phyloP scores from a whole-genome alignment of 2,797 vertebrate genomes.

The Macropus fuliginosus region DNA sequence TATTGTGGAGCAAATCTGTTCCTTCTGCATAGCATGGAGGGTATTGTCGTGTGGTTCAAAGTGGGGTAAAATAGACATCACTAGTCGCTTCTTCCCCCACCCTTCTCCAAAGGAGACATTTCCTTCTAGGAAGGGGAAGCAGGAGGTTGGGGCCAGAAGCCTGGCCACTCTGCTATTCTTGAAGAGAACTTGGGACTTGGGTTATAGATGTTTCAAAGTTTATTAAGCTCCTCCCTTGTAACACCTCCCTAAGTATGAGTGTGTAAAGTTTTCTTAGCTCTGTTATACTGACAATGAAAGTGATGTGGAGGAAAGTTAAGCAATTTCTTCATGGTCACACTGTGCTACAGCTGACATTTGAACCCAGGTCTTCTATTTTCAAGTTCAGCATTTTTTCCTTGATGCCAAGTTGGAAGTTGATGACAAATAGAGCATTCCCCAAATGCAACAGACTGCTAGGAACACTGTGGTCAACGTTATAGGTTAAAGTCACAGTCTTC shows the following conservation, averaged over 20 bases:
- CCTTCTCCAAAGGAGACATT: background rate
- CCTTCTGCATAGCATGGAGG: background rate
- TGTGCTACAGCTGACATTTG: background rate
- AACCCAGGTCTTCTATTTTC: background rate
- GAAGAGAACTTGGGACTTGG: background rate
- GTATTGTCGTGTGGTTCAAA: background rate
- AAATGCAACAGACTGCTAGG: background rate
- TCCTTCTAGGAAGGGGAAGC: too few species aligned
- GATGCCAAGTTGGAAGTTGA: background rate
- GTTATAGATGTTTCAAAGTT: background rate
- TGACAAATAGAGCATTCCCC: background rate
- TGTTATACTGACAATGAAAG: background rate
- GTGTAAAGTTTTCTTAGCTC: background rate
- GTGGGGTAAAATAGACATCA: too few species aligned
- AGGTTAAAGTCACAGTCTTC: background rate
- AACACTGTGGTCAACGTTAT: background rate
- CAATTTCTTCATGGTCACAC: background rate
- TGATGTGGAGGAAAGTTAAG: background rate
- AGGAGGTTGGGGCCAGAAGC: too few species aligned
- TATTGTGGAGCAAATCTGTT: background rate
- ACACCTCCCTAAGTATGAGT: background rate
- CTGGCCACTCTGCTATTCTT: too few species aligned
- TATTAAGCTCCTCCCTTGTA: background rate
- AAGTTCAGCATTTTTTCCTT: rapidly evolving
- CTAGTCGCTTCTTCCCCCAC: background rate